These are phyloP conservation scores for Protobothrops mucrosquamatus DNA, from an alignment of 2,113 vertebrate species.

Conservation along the genomic window DNA sequence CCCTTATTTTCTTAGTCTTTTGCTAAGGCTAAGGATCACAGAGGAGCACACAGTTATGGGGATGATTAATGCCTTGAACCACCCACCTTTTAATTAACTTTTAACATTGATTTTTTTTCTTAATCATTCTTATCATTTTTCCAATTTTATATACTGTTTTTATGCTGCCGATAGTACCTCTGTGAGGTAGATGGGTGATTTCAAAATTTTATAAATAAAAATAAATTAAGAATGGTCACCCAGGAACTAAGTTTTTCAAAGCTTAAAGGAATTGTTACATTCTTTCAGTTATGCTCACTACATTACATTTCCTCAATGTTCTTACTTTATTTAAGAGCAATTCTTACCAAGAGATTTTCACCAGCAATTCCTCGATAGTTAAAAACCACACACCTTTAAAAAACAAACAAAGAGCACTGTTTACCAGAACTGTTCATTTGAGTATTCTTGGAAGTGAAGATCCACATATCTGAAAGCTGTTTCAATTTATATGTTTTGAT, in stretches of 20 bases:
- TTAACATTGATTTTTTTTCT: not conserved
- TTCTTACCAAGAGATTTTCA: conserved; percentile 92
- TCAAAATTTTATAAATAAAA: not conserved
- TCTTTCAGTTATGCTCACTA: conserved; percentile 5
- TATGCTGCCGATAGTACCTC: not conserved
- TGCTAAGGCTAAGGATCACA: not conserved
- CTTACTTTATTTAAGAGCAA: conserved; percentile 51
- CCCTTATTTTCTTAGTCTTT: not conserved
- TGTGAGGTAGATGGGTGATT: not conserved
- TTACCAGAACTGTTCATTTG: not conserved
- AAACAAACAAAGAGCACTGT: conserved; percentile 67
- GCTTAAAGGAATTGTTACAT: not conserved
- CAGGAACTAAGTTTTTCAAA: not conserved
- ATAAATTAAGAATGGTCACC: not conserved
- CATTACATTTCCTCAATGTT: conserved; percentile 18
- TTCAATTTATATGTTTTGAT: not conserved
- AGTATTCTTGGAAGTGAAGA: not conserved
- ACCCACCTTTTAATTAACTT: not conserved
- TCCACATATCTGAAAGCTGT: not conserved
- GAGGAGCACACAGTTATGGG: not conserved
- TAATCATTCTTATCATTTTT: not conserved
- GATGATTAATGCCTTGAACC: not conserved
- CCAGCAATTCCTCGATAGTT: conserved; percentile 84
- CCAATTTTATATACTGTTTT: not conserved
- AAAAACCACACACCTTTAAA: conserved; percentile 88